Base-by-base conservation (phyloP, 2,113 vertebrate genomes). In the Corythaeola cristata region DNA sequence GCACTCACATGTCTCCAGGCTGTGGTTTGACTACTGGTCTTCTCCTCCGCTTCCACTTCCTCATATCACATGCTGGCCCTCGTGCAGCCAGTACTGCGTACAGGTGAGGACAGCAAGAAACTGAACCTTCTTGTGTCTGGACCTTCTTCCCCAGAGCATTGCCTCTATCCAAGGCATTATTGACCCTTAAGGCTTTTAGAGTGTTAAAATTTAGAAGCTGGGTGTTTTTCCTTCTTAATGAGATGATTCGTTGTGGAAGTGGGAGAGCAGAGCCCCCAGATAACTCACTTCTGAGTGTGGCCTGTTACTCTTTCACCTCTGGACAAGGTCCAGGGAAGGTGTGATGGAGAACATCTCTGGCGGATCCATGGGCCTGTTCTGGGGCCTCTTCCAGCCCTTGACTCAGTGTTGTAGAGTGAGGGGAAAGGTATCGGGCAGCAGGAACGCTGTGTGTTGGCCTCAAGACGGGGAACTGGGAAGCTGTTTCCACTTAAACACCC, bases 1-100 rank as follows among this genome's bases (percentile, higher is more conserved):
- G 37, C 56, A 2, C 12, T 58, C 4, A 0, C 0, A 0, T 14
- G 44, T 44, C 26, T 60, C 66, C 0, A 0, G 26, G 55, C 41
- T 74, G 91, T 35, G 30, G 14, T 35, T 76, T 59, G 27, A 9
- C 8, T n/a, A 1, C 35, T 20, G n/a, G 2, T 33, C 73, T 62
- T 58, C 67, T 90, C 18, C 22, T 74, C 56, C 2, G 1, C n/a
- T 55, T 41, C 28, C 4, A 1, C 32, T 49, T 74, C 27, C 44
- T 72, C 0, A 0, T 35, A 1, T 52, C 41, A 47, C 6, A 0
- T 11, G 1, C 10, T 18, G 49, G 6, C 22, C 26, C 20, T n/a
- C 5, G 0, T 22, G 82, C 32, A 30, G 62, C 14, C n/a, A n/a
- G n/a, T n/a, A n/a, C 14, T 2, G 3, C 7, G 47, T 23, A 5